These are phyloP conservation scores for Volucella inflata DNA, from an alignment of 2,888 invertebrate species.

Conservation along the genomic window DNA sequence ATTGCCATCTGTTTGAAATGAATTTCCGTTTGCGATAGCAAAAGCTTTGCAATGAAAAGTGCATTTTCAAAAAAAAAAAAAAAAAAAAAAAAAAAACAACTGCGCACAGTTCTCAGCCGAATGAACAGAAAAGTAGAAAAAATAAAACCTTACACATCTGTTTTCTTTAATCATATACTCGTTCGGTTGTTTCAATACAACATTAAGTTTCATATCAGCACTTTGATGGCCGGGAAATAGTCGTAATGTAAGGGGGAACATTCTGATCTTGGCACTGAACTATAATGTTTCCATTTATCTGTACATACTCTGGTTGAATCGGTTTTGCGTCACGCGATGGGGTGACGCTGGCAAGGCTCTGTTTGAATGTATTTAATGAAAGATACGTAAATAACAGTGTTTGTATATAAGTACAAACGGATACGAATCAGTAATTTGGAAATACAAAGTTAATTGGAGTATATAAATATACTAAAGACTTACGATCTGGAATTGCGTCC, in stretches of 20 bases:
- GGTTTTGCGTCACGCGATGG: conserved; percentile 10
- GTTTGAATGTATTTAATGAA: not conserved
- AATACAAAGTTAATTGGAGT: too few species aligned
- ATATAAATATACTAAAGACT: too few species aligned
- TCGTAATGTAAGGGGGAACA: not conserved
- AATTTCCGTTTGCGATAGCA: conserved; percentile 7
- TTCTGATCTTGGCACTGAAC: conserved; percentile 30
- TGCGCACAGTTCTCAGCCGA: not conserved
- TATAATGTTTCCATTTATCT: not conserved
- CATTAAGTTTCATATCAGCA: too few species aligned
- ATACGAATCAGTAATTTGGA: too few species aligned
- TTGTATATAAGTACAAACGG: not conserved
- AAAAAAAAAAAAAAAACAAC: conserved; percentile 6
- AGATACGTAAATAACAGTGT: not conserved
- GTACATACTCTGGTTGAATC: not conserved
- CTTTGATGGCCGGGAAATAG: too few species aligned
- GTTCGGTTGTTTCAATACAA: not conserved
- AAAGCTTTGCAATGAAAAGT: not conserved
- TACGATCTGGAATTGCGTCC: too few species aligned
- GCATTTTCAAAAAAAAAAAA: not conserved
- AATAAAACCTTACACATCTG: not conserved
- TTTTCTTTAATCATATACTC: not conserved
- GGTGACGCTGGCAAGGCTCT: not conserved
- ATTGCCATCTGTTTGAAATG: conserved; percentile 3
- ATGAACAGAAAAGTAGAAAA: not conserved